A percentile compares a stretch with the other conserved stretches of the same genome.
Evolutionary conservation across 1,140 invertebrate species (phyloP).

Genomic region (Ceratoteleas bidentatus): DNA sequence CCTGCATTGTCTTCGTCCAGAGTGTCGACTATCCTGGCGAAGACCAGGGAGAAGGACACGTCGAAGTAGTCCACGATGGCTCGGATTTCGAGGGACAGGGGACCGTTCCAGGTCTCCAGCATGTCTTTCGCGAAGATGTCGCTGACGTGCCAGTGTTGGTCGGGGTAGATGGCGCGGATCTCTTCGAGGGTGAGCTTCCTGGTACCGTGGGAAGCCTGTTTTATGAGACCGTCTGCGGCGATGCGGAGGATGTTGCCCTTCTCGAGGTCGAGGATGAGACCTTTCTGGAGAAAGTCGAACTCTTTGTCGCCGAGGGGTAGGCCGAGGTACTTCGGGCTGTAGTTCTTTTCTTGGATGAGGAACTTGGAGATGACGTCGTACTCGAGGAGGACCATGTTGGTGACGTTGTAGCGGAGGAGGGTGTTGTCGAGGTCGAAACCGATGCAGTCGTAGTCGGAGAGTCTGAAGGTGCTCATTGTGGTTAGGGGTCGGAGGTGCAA

Average conservation of each 20-base stretch:
- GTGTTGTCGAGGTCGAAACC: constrained; percentile 92
- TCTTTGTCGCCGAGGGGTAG: constrained; percentile 82
- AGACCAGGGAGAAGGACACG: constrained; percentile 85
- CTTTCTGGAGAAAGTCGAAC: constrained; percentile 87
- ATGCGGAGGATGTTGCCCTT: constrained; percentile 88
- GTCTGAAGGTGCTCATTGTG: constrained; percentile 79
- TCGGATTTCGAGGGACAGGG: constrained; percentile 83
- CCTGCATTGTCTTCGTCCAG: constrained; percentile 83
- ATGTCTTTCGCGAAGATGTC: constrained; percentile 83
- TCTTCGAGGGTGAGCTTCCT: constrained; percentile 82
- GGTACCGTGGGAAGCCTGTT: constrained; percentile 87
- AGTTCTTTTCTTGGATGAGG: constrained; percentile 84
- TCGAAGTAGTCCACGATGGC: constrained; percentile 90
- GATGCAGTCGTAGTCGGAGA: constrained; percentile 88
- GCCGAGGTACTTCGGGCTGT: constrained; percentile 81
- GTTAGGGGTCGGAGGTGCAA: too few species aligned
- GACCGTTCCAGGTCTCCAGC: constrained; percentile 84
- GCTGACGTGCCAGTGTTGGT: constrained; percentile 83
- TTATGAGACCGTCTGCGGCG: constrained; percentile 83
- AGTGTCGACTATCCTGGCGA: constrained; percentile 87
- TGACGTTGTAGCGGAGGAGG: constrained; percentile 86
- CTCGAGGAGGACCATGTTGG: constrained; percentile 84
- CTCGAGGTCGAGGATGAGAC: constrained; percentile 88
- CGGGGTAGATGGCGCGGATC: constrained; percentile 84
- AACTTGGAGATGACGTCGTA: constrained; percentile 85